Percentiles rank a stretch among this genome's conserved stretches.
Evolutionary conservation across 2,113 vertebrate genomes (phyloP).

Genomic region (Dermatemys mawii): DNA sequence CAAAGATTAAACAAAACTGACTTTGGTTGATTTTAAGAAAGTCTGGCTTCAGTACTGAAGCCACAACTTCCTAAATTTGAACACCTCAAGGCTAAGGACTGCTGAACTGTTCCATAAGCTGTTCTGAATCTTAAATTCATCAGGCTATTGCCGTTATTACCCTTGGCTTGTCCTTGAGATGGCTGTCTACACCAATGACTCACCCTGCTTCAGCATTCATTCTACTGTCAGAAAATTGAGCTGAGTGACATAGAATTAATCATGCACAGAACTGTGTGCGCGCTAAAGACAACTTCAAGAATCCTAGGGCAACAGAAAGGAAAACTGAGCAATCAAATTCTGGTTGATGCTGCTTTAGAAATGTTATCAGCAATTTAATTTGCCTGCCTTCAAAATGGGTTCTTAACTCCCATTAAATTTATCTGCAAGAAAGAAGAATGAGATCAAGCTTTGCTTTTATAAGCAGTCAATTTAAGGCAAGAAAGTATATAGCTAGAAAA

Average conservation of each 20-base stretch:
- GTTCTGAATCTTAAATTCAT: not conserved
- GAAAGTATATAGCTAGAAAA: not conserved
- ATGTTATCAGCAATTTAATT: not conserved
- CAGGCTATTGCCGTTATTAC: constrained; percentile 22
- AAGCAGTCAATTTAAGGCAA: not conserved
- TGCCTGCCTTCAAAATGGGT: not conserved
- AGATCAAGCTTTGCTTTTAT: not conserved
- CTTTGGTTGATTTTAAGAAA: not conserved
- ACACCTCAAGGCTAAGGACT: not conserved
- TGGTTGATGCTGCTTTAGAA: not conserved
- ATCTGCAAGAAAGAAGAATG: not conserved
- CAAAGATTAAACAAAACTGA: not conserved
- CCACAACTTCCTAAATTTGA: not conserved
- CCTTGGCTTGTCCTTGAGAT: constrained; percentile 71
- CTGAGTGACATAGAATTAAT: not conserved
- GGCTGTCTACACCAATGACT: constrained; percentile 61
- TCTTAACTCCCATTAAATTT: not conserved
- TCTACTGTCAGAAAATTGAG: not conserved
- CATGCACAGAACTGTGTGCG: not conserved
- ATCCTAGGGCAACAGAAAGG: not conserved
- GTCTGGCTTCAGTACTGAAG: accelerated
- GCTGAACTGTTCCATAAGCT: not conserved
- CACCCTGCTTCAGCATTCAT: constrained; percentile 13
- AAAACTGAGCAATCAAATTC: not conserved
- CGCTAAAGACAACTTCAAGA: not conserved